Base-by-base conservation (phyloP, 1,140 invertebrate genomes). In the Melanaphis sacchari region DNA sequence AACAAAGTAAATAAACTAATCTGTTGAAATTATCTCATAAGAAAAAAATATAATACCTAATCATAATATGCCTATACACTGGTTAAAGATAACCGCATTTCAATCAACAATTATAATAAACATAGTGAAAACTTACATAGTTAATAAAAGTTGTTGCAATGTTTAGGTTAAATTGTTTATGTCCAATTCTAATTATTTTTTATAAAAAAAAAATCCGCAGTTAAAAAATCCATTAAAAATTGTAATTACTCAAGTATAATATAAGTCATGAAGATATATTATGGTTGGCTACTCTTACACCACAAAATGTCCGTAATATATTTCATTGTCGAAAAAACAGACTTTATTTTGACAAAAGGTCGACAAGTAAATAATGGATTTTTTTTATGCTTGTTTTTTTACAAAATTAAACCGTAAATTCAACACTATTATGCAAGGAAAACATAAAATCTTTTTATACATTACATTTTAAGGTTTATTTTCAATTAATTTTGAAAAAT, bases 301-400 rank as follows among this genome's bases (percentile, higher is more conserved):
- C n/a, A 49, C 41, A 88, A 46, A 88, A 88, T 88, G 43, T 88
- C 40, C 24, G 38, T 15, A 24, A 40, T 41, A 84, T 41, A 84
- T 40, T 84, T 84, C 24, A 11, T 31, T 5, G 40, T 40, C 82
- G 82, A 22, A 40, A 84, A 84, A 40, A 40, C 82, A 40, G 22
- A 84, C 38, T 84, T 24, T 76, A 76, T 76, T 76, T 76, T 76
- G 59, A 76, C 59, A 76, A 76, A 76, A 76, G 59, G 59, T 76
- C n/a, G 59, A 76, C 59, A 76, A n/a, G 59, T 76, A 76, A 76
- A 76, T 76, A 76, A 76, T 76, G 59, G 59, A 76, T 18, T 76
- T 26, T 59, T 59, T 59, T 59, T 4, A 59, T 76, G 59, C 6
- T n/a, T 76, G 8, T 76, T 76, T 66, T 66, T 76, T 76, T n/a